Evolutionary conservation across 2,888 invertebrate genomes (phyloP).

Genomic region (Tenthredo distinguenda): DNA sequence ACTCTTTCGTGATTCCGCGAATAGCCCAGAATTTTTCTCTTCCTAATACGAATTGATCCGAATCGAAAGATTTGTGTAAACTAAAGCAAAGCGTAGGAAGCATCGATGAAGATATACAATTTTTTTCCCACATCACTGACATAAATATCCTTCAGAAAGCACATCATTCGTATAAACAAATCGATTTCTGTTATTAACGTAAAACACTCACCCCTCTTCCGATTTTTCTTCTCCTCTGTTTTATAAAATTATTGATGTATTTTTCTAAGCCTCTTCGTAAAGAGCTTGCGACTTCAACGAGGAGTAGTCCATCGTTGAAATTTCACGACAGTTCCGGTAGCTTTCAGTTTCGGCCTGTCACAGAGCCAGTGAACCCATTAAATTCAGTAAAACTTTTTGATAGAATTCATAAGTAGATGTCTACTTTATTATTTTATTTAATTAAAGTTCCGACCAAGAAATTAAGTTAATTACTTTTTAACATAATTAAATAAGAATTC

Average conservation of each 20-base stretch:
- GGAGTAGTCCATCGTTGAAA: background rate
- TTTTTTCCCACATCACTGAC: background rate
- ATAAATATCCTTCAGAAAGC: background rate
- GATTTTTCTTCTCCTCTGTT: background rate
- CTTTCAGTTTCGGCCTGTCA: background rate
- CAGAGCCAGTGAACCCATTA: background rate
- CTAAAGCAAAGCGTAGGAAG: background rate
- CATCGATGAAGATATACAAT: background rate
- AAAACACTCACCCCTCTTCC: background rate
- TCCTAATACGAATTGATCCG: background rate
- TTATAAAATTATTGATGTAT: background rate
- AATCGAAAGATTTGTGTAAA: background rate
- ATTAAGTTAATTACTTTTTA: background rate
- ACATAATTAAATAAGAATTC: background rate
- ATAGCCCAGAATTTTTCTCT: background rate
- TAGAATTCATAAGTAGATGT: slow-evolving; percentile 28
- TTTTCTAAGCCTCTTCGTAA: background rate
- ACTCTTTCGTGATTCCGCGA: background rate
- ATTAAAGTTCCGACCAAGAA: background rate
- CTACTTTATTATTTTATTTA: background rate
- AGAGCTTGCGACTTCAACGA: background rate
- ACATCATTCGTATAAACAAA: background rate
- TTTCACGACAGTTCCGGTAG: background rate
- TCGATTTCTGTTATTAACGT: background rate
- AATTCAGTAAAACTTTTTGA: slow-evolving; percentile 14